A percentile compares a stretch with the other conserved stretches of the same genome.
These are phyloP conservation scores for Actinernus sp. DNA, from an alignment of 92 coral and sea anemone species.

Conservation along the genomic window DNA sequence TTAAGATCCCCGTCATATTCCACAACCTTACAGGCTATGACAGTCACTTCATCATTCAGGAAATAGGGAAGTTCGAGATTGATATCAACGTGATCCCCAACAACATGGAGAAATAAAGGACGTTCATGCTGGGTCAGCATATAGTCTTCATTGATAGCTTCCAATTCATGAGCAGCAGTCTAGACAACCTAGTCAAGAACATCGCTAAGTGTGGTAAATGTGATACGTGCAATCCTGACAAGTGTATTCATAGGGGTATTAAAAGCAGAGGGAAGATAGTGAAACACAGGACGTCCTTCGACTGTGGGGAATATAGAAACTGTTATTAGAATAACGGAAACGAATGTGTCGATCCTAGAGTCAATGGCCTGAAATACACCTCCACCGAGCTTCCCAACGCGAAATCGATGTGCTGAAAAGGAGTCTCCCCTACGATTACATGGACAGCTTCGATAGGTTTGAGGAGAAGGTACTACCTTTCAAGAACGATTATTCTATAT, in stretches of 20 bases:
- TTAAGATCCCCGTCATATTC: constrained; percentile 32
- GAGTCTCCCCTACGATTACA: constrained; percentile 11
- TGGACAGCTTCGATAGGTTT: constrained; percentile 10
- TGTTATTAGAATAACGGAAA: no score
- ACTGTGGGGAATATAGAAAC: no score
- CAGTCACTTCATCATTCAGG: constrained; percentile 10
- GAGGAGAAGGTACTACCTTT: not conserved
- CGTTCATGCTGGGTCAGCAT: not conserved
- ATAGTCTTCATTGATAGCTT: no score
- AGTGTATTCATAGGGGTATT: not conserved
- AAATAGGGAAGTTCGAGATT: no score
- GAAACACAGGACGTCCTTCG: no score
- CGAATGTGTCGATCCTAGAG: no score
- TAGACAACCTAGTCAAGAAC: constrained; percentile 9
- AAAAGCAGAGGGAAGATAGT: constrained; percentile 3
- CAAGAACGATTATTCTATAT: no score
- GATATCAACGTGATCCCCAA: no score
- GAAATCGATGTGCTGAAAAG: not conserved
- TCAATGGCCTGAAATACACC: no score
- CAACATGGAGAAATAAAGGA: not conserved
- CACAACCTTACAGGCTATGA: constrained; percentile 32
- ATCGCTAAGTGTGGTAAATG: constrained; percentile 17
- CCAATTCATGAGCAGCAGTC: constrained; percentile 13
- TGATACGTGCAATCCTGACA: constrained; percentile 12
- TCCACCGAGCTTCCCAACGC: not conserved